These are phyloP conservation scores for Bradypus variegatus DNA, from an alignment of 2,797 vertebrate genomes.

Conservation along the genomic window DNA sequence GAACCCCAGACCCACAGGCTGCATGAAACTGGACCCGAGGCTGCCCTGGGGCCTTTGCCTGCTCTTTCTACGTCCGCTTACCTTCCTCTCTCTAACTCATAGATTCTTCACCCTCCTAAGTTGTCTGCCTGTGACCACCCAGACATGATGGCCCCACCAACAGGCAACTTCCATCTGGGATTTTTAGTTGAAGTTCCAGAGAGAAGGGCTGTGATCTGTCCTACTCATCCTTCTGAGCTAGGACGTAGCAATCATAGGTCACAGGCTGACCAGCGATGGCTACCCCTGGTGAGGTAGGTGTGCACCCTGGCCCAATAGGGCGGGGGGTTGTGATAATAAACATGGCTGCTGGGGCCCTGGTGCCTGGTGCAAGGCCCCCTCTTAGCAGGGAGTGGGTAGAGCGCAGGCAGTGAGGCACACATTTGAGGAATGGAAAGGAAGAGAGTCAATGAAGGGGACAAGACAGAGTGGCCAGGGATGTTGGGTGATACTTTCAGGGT, in stretches of 20 bases:
- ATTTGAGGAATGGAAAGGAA: neutral
- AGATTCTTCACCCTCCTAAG: rapidly evolving
- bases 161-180: neutral
- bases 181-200: neutral
- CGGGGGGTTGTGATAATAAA: neutral
- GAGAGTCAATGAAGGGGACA: neutral
- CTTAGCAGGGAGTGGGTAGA: neutral
- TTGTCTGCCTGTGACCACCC: neutral
- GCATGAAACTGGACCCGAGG: neutral
- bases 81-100: neutral
- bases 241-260: neutral
- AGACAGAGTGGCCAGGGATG: neutral
- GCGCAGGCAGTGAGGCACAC: neutral
- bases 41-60: rapidly evolving
- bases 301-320: rapidly evolving
- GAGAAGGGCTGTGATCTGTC: neutral
- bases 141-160: neutral
- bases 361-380: neutral
- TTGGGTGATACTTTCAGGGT: neutral
- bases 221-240: neutral
- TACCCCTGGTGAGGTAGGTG: neutral
- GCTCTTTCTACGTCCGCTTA: neutral
- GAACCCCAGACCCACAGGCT: neutral
- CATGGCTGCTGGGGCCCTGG: neutral
- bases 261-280: neutral